These are phyloP conservation scores for Columba guinea DNA, from an alignment of 2,797 vertebrate genomes.

Conservation along the genomic window DNA sequence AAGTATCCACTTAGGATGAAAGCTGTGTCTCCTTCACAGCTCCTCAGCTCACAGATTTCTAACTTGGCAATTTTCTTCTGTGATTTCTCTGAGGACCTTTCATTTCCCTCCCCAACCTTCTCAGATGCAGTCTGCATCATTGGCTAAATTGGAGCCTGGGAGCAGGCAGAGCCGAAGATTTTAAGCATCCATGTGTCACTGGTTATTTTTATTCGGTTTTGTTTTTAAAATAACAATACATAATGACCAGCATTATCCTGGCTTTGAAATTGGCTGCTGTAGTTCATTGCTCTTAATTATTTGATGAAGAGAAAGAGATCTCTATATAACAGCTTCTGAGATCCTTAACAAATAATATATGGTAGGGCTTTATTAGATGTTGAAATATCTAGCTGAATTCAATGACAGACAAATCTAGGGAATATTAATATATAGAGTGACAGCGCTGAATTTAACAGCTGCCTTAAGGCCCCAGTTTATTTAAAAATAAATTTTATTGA, in stretches of 20 bases:
- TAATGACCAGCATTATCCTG: not conserved
- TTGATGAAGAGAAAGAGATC: not conserved
- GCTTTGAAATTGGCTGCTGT: not conserved
- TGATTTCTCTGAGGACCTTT: not conserved
- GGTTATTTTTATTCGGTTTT: not conserved
- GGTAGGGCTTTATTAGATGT: constrained; percentile 16
- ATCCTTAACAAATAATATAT: constrained; percentile 10
- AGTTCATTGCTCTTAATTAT: constrained; percentile 15
- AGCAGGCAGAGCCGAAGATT: not conserved
- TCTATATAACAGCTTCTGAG: not conserved
- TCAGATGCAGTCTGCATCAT: not conserved
- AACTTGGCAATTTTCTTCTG: not conserved
- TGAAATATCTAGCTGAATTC: constrained; percentile 61
- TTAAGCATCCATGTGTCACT: not conserved
- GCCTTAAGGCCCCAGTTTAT: constrained; percentile 35
- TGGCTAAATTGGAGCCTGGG: not conserved
- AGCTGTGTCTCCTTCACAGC: not conserved
- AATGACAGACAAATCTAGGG: constrained; percentile 27
- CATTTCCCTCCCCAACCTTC: not conserved
- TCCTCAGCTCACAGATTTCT: not conserved
- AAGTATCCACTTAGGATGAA: not conserved
- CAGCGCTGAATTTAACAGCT: constrained; percentile 37
- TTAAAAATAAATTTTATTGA: constrained; percentile 35
- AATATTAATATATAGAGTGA: not conserved
- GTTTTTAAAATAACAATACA: not conserved